Conservation (phyloP, 1,140 invertebrate species). For the Gonioctena quinquepunctata region DNA sequence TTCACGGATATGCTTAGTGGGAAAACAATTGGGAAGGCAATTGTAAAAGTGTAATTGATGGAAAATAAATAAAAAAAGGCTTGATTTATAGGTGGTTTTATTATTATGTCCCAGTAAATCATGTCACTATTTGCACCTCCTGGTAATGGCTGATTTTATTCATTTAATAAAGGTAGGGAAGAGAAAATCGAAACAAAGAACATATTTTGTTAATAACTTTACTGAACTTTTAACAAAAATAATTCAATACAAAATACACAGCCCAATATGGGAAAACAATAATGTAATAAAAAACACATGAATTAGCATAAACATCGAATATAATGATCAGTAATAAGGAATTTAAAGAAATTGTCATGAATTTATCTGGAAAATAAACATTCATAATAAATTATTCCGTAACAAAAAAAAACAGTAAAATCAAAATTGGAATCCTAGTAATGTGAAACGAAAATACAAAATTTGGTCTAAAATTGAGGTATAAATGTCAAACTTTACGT, state of each 20-base stretch:
- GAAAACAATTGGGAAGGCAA: slow-evolving; percentile 67
- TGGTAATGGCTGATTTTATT: too few relatives aligned
- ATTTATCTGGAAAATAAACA: neutral
- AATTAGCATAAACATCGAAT: neutral
- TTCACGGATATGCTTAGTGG: slow-evolving; percentile 67
- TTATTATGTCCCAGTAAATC: too few relatives aligned
- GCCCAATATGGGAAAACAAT: slow-evolving; percentile 7
- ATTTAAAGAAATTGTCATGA: neutral
- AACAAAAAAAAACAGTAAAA: neutral
- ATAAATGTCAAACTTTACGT: slow-evolving; percentile 36
- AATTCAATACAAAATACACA: slow-evolving; percentile 27
- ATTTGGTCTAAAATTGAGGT: slow-evolving; percentile 16
- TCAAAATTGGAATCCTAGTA: neutral
- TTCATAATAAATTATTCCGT: neutral
- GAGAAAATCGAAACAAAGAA: neutral
- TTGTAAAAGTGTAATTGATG: slow-evolving; percentile 59
- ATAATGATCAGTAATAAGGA: neutral
- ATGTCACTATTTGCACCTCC: too few relatives aligned
- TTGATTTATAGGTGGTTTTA: too few relatives aligned
- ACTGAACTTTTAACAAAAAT: slow-evolving; percentile 7
- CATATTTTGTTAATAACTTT: neutral
- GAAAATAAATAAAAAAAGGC: too few relatives aligned
- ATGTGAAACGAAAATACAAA: slow-evolving; percentile 10
- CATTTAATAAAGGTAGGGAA: too few relatives aligned
- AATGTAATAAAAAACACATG: neutral